A percentile compares a stretch with the other conserved stretches of the same genome.
Conservation (phyloP, 2,888 invertebrate species). For the Luperina testacea region DNA sequence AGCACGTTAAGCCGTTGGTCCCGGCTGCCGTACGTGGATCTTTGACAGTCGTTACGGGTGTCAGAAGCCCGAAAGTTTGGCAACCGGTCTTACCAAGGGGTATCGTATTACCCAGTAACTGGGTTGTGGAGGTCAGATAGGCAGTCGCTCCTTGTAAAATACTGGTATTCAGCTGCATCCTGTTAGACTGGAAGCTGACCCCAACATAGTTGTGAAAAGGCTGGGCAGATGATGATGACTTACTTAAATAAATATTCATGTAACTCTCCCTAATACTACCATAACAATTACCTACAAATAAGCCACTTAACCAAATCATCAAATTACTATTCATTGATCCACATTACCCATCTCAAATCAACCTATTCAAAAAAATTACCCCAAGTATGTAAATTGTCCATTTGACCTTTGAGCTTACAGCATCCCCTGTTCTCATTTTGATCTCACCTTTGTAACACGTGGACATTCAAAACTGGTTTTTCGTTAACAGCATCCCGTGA, state of each 20-base stretch:
- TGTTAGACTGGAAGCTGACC: too few relatives aligned
- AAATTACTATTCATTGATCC: conserved; percentile 33
- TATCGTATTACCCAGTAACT: too few relatives aligned
- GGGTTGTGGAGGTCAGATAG: too few relatives aligned
- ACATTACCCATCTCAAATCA: conserved; percentile 33
- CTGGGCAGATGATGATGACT: too few relatives aligned
- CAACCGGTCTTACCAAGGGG: too few relatives aligned
- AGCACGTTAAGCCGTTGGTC: too few relatives aligned
- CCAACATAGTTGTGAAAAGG: too few relatives aligned
- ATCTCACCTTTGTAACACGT: conserved; percentile 69
- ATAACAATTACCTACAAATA: conserved; percentile 2
- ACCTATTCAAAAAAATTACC: conserved; percentile 46
- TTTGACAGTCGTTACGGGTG: too few relatives aligned
- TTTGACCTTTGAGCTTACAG: conserved; percentile 72
- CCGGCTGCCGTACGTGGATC: too few relatives aligned
- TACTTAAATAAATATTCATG: neutral
- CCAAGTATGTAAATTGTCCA: conserved; percentile 70
- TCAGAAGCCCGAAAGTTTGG: too few relatives aligned
- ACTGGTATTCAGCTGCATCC: too few relatives aligned
- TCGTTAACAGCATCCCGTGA: conserved; percentile 69
- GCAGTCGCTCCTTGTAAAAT: too few relatives aligned
- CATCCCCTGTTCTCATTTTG: conserved; percentile 79
- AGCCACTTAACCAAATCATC: conserved; percentile 22
- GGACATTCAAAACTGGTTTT: conserved; percentile 57
- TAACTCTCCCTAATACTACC: neutral